Evolutionary conservation across 2,888 invertebrate genomes (phyloP).

Genomic region (Electrophaes corylata): DNA sequence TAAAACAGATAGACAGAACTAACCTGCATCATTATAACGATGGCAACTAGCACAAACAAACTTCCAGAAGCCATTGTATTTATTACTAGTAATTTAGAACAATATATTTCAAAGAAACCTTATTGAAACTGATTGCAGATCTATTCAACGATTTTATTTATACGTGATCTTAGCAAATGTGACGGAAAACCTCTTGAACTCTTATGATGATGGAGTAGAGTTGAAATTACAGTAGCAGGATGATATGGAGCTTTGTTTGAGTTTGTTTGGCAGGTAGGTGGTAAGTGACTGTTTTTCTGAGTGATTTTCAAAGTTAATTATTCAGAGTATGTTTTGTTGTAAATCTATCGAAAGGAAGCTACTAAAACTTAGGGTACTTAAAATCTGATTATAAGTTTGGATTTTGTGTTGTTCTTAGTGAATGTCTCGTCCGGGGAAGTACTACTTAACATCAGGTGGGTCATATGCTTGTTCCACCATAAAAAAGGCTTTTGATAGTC

Average conservation of each 20-base stretch:
- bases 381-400: no score
- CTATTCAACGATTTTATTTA: conserved; percentile 3
- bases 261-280: conserved; percentile 9
- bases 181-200: not conserved
- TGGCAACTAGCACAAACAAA: conserved; percentile 17
- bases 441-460: no score
- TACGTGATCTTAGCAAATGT: conserved; percentile 5
- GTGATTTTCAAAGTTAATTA: not conserved
- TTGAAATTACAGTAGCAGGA: not conserved
- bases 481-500: no score
- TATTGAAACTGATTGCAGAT: conserved; percentile 12
- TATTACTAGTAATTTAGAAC: not conserved
- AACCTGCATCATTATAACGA: conserved; percentile 44
- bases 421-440: no score
- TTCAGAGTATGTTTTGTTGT: not conserved
- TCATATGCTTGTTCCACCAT: no score
- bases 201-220: not conserved
- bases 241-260: not conserved
- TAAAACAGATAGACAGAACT: conserved; percentile 25
- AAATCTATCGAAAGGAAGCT: no score
- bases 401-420: no score
- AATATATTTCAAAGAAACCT: not conserved
- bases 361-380: no score
- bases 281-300: not conserved
- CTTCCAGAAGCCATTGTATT: conserved; percentile 15